These are phyloP conservation scores for Malacoctenus gilli DNA, from an alignment of 2,797 vertebrate genomes.

Conservation along the genomic window DNA sequence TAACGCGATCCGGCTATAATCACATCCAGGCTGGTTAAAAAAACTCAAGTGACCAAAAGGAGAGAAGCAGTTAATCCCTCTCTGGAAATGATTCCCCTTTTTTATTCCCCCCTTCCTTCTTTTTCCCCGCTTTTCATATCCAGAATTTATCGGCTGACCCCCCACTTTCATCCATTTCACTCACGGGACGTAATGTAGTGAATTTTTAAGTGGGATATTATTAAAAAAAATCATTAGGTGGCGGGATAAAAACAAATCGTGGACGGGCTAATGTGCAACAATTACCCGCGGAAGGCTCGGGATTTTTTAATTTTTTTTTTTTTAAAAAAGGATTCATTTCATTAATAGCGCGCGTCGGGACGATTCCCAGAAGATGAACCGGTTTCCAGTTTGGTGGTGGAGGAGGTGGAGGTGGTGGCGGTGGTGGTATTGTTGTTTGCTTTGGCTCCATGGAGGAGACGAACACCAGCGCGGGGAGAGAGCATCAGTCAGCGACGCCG, in stretches of 20 bases:
- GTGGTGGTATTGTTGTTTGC: slow-evolving; percentile 69
- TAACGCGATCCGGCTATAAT: slow-evolving; percentile 65
- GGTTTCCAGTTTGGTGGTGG: slow-evolving; percentile 65
- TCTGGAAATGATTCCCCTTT: slow-evolving; percentile 42
- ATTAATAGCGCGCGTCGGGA: slow-evolving; percentile 66
- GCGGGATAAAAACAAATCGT: slow-evolving; percentile 67
- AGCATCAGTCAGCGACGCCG: slow-evolving; percentile 71
- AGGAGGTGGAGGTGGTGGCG: too few relatives aligned
- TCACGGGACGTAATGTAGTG: slow-evolving; percentile 42
- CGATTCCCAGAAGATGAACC: slow-evolving; percentile 63
- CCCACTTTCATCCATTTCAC: slow-evolving; percentile 53
- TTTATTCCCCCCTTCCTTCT: slow-evolving; percentile 26
- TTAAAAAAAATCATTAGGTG: slow-evolving; percentile 65
- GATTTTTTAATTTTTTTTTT: slow-evolving; percentile 23
- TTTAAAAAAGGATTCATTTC: slow-evolving; percentile 64
- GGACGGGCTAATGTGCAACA: slow-evolving; percentile 61
- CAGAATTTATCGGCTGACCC: slow-evolving; percentile 45
- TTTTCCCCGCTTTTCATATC: slow-evolving; percentile 18
- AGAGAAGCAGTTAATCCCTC: slow-evolving; percentile 49
- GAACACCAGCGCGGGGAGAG: slow-evolving; percentile 47
- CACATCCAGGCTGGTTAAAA: slow-evolving; percentile 42
- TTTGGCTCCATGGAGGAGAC: slow-evolving; percentile 61
- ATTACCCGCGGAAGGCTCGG: slow-evolving; percentile 61
- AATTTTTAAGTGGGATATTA: slow-evolving; percentile 68
- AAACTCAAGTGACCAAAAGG: slow-evolving; percentile 58